Evolutionary conservation across 2,797 vertebrate species (phyloP).

Genomic region (Lates japonicus): DNA sequence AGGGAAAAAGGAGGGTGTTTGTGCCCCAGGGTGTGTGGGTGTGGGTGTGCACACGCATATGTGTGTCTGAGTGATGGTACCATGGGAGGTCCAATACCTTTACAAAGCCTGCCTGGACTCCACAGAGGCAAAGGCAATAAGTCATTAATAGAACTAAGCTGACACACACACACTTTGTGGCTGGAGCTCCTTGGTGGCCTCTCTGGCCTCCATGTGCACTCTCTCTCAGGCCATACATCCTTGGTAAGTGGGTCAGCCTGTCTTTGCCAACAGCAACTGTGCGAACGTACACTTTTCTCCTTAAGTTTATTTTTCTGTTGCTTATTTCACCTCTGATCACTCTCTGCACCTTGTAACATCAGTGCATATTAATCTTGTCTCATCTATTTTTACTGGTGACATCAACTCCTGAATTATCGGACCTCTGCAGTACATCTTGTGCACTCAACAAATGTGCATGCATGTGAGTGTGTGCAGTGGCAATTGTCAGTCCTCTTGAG

Average conservation of each 20-base stretch:
- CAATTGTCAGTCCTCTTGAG: conserved; percentile 24
- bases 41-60: background rate
- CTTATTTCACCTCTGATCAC: background rate
- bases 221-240: conserved; percentile 63
- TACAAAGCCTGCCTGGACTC: conserved; percentile 49
- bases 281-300: conserved; percentile 51
- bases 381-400: conserved; percentile 20
- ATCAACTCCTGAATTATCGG: background rate
- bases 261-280: conserved; percentile 76
- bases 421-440: background rate
- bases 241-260: conserved; percentile 80
- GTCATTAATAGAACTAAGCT: conserved; percentile 61
- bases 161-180: conserved; percentile 27
- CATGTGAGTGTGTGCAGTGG: background rate
- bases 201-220: conserved; percentile 57
- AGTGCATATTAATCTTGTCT: conserved; percentile 14
- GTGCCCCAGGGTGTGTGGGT: background rate
- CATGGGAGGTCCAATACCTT: conserved; percentile 50
- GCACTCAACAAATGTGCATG: background rate
- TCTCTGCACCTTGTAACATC: conserved; percentile 13
- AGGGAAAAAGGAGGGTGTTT: conserved; percentile 28
- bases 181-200: conserved; percentile 64
- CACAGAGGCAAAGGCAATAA: conserved; percentile 48
- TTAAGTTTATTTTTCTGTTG: conserved; percentile 24
- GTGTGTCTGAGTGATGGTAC: conserved; percentile 23